Conservation (phyloP, 2,888 invertebrate genomes). For the Archips xylosteana region DNA sequence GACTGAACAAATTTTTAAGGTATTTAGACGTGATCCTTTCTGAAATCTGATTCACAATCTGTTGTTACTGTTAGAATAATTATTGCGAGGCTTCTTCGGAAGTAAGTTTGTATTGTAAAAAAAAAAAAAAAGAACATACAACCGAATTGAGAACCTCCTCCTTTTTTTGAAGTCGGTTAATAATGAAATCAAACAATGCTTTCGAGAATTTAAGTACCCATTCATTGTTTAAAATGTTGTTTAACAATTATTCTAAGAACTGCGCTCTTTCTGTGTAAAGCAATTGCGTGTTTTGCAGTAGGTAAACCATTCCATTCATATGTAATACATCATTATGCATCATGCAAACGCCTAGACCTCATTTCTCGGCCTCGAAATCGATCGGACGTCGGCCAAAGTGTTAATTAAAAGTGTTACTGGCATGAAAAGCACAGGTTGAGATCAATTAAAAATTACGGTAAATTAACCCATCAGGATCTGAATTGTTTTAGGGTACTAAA, state of each 20-base stretch:
- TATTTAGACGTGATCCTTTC: too few species aligned
- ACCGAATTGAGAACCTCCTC: too few species aligned
- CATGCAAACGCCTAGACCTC: constrained; percentile 70
- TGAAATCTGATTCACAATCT: too few species aligned
- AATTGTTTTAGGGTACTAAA: too few species aligned
- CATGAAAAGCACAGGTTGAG: constrained; percentile 22
- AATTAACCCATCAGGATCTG: background rate
- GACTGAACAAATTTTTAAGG: too few species aligned
- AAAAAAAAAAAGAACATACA: too few species aligned
- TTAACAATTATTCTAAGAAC: constrained; percentile 21
- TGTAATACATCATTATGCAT: constrained; percentile 54
- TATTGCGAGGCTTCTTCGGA: too few species aligned
- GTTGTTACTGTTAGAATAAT: too few species aligned
- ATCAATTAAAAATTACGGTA: constrained; percentile 21
- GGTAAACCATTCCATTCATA: constrained; percentile 40
- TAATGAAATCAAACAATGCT: too few species aligned
- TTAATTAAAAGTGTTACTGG: constrained; percentile 55
- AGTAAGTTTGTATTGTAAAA: background rate
- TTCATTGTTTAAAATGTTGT: background rate
- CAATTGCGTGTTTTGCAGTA: constrained; percentile 32
- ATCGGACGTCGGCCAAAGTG: constrained; percentile 67
- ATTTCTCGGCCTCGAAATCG: constrained; percentile 72
- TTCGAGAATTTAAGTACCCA: background rate
- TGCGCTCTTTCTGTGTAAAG: constrained; percentile 25
- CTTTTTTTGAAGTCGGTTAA: too few species aligned